Evolutionary conservation across 2,888 invertebrate species (phyloP).

Genomic region (Macrosiphum euphorbiae): DNA sequence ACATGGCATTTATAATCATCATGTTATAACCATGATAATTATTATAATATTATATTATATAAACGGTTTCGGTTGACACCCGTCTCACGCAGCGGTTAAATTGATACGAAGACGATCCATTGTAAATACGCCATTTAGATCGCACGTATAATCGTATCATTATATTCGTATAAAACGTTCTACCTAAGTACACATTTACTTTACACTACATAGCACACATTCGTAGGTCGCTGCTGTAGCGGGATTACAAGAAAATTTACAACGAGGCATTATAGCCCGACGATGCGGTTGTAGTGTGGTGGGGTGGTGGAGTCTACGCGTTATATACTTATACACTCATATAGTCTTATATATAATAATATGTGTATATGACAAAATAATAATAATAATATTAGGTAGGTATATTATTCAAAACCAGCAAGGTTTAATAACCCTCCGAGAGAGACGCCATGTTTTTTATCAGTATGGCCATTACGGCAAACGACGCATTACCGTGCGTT

Average conservation of each 20-base stretch:
- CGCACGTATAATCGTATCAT: neutral
- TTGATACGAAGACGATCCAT: neutral
- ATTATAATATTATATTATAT: too few species aligned
- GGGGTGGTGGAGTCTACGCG: neutral
- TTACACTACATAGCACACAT: neutral
- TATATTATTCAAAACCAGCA: neutral
- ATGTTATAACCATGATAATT: neutral
- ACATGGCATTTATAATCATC: neutral
- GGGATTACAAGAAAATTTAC: neutral
- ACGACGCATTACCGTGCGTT: neutral
- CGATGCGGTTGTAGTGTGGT: neutral
- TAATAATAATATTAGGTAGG: neutral
- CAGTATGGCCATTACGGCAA: neutral
- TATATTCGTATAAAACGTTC: neutral
- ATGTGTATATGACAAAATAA: neutral
- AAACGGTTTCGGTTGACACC: neutral
- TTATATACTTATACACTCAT: neutral
- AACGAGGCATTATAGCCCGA: neutral
- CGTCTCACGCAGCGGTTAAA: neutral
- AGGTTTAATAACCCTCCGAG: slow-evolving; percentile 23
- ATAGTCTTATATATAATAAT: neutral
- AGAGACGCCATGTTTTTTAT: slow-evolving; percentile 22
- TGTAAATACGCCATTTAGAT: neutral
- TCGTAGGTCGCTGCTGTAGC: neutral
- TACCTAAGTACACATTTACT: neutral